These are phyloP conservation scores for Actinemys pallida DNA, from an alignment of 2,113 vertebrate species.

Conservation along the genomic window DNA sequence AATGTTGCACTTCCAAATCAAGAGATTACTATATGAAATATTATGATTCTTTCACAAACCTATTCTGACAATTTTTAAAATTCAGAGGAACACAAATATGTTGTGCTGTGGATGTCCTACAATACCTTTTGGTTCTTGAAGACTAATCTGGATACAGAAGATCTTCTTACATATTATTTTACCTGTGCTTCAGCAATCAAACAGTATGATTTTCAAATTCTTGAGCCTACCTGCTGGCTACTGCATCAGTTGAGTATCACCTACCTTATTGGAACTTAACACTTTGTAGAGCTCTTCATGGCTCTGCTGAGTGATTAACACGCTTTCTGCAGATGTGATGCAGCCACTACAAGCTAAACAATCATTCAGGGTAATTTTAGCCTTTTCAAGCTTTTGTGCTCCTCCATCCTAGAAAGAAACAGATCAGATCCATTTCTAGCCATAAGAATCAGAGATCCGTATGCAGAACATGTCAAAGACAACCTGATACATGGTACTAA, in stretches of 20 bases:
- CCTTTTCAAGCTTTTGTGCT: conserved; percentile 89
- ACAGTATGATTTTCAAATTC: not conserved
- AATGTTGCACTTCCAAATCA: not conserved
- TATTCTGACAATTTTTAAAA: not conserved
- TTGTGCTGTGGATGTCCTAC: rapidly evolving
- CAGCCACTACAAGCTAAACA: conserved; percentile 98
- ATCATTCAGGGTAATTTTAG: conserved; percentile 93
- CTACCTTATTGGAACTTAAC: conserved; percentile 87
- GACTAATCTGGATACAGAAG: rapidly evolving
- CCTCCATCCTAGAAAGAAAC: conserved; percentile 86
- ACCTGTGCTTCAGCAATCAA: not conserved
- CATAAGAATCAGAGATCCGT: rapidly evolving
- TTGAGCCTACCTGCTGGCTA: not conserved
- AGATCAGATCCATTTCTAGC: not conserved
- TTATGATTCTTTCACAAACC: not conserved
- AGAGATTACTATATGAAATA: rapidly evolving
- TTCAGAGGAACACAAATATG: rapidly evolving
- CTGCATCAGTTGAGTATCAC: not conserved
- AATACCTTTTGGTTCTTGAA: not conserved
- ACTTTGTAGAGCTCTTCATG: conserved; percentile 88
- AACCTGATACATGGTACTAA: not conserved
- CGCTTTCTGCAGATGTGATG: conserved; percentile 94
- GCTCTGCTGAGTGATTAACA: conserved; percentile 95
- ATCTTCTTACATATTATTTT: rapidly evolving
- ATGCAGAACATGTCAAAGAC: not conserved